These are phyloP conservation scores for Pampusana beccarii DNA, from an alignment of 2,113 vertebrate species.

Conservation along the genomic window DNA sequence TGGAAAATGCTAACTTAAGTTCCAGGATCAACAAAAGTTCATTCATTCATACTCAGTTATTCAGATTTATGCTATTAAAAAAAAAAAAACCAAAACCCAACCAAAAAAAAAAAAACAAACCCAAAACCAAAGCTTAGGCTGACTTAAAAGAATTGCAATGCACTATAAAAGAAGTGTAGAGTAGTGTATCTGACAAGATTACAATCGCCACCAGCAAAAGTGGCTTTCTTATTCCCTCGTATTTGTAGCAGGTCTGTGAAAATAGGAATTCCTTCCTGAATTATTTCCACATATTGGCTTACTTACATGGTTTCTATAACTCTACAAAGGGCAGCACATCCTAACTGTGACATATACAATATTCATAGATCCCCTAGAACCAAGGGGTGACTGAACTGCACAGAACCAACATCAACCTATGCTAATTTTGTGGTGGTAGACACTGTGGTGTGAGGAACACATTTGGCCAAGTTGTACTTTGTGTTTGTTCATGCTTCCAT, in stretches of 20 bases:
- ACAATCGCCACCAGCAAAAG: neutral
- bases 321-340: neutral
- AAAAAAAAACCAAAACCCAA: too few species aligned
- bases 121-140: neutral
- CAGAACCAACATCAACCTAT: fast-evolving
- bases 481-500: neutral
- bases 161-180: neutral
- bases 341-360: neutral
- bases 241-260: neutral
- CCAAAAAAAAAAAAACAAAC: too few species aligned
- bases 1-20: neutral
- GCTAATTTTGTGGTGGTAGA: neutral
- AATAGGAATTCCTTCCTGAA: neutral
- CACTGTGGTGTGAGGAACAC: neutral
- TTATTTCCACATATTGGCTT: neutral
- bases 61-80: neutral
- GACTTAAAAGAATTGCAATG: neutral
- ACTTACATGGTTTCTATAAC: neutral
- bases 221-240: neutral
- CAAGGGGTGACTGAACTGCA: neutral
- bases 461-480: neutral
- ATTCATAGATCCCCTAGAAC: neutral
- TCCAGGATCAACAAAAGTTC: neutral
- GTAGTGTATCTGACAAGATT: neutral
- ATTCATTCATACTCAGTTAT: neutral